Percentiles rank a stretch among this genome's conserved stretches.
These are phyloP conservation scores for Hydraecia micacea DNA, from an alignment of 2,888 invertebrate genomes.

Conservation along the genomic window DNA sequence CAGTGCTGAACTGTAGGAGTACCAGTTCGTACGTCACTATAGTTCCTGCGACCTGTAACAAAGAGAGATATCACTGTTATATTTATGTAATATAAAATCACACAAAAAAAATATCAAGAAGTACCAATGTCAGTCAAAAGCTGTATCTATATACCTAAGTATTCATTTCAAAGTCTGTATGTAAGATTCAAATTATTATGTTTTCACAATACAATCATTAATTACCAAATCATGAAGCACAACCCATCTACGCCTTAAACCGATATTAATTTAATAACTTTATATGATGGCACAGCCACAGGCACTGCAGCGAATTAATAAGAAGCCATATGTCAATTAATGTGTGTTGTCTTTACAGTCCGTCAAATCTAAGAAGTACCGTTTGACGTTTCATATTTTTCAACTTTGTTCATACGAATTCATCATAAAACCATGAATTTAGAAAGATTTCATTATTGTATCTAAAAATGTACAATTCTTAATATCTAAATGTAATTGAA, in stretches of 20 bases:
- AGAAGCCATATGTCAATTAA: background rate
- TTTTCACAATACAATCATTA: background rate
- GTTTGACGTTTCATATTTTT: no score
- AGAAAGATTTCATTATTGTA: no score
- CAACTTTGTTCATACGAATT: no score
- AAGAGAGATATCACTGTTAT: background rate
- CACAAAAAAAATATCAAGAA: no score
- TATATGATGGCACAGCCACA: background rate
- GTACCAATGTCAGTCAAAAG: background rate
- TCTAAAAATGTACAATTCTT: no score
- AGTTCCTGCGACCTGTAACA: conserved; percentile 79
- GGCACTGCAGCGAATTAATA: background rate
- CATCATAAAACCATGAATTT: no score
- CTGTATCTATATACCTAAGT: background rate
- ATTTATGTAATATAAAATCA: background rate
- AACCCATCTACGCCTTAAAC: background rate
- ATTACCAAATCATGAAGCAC: background rate
- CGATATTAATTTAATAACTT: background rate
- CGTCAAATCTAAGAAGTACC: no score
- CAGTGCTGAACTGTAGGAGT: conserved; percentile 75
- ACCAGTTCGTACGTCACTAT: conserved; percentile 83
- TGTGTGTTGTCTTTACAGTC: no score
- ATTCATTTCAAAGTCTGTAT: background rate
- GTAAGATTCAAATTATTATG: background rate
- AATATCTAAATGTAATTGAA: no score